phyloP scores from a whole-genome alignment of 2,113 vertebrate genomes.

The Callipepla californica region DNA sequence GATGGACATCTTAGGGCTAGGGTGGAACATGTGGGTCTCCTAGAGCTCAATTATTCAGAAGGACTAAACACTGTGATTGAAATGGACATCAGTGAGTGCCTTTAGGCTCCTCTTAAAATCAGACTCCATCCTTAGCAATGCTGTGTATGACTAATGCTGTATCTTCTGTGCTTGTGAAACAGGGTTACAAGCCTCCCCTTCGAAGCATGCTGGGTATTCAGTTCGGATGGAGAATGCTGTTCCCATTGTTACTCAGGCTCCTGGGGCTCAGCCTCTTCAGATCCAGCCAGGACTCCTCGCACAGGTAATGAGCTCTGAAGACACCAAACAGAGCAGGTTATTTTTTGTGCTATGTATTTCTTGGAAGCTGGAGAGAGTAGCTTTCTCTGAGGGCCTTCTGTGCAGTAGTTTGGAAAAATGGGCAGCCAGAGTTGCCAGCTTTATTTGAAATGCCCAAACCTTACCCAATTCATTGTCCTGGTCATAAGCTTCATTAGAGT shows the following conservation, averaged over 20 bases:
- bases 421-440: not conserved
- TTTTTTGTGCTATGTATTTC: not conserved
- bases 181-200: conserved; percentile 96
- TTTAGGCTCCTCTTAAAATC: not conserved
- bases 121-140: not conserved
- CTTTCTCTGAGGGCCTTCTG: not conserved
- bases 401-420: accelerated
- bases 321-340: accelerated
- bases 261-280: conserved; percentile 94
- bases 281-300: conserved; percentile 96
- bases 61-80: not conserved
- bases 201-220: conserved; percentile 96
- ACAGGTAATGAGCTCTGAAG: conserved; percentile 87
- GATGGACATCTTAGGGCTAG: not conserved
- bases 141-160: conserved; percentile 15
- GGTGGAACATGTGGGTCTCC: not conserved
- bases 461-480: not conserved
- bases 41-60: not conserved
- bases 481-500: not conserved
- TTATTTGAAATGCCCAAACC: not conserved
- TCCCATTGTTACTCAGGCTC: conserved; percentile 98
- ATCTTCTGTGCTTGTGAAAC: conserved; percentile 44
- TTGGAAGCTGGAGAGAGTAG: not conserved
- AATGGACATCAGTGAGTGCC: accelerated
- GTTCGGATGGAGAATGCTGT: conserved; percentile 98